Percentiles rank a stretch among this genome's conserved stretches.
Conservation (phyloP, 1,140 invertebrate species). For the Contarinia nasturtii region DNA sequence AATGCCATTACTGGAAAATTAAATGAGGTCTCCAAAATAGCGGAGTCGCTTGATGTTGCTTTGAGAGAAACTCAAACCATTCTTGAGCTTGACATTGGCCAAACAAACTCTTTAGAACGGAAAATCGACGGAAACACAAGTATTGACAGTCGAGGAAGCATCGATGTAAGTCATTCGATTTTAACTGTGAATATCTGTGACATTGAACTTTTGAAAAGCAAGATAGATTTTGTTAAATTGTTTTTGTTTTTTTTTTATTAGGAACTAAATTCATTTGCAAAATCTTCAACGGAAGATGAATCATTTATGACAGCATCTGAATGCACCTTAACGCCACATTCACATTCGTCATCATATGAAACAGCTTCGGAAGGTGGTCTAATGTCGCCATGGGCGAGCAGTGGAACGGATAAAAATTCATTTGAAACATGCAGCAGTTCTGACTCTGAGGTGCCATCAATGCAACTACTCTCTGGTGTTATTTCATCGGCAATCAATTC, state of each 20-base stretch:
- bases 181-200: neutral
- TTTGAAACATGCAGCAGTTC: constrained; percentile 9
- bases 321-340: constrained; percentile 36
- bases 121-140: constrained; percentile 1
- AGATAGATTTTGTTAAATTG: too few species aligned
- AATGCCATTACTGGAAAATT: constrained; percentile 42
- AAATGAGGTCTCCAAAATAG: constrained; percentile 40
- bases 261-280: constrained; percentile 21
- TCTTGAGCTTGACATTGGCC: constrained; percentile 4
- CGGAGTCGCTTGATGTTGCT: constrained; percentile 40
- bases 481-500: constrained; percentile 2
- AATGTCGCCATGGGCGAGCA: constrained; percentile 24
- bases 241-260: constrained; percentile 4
- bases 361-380: constrained; percentile 40
- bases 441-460: constrained; percentile 1
- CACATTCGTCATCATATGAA: constrained; percentile 41
- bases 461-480: neutral
- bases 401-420: constrained; percentile 21
- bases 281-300: constrained; percentile 27
- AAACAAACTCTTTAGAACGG: neutral
- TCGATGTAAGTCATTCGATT: constrained; percentile 6
- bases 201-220: too few species aligned
- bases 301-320: constrained; percentile 51
- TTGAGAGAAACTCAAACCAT: constrained; percentile 29
- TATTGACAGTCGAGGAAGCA: constrained; percentile 3